Evolutionary conservation across 2,888 invertebrate species (phyloP), one percentile per base, ranked within the genome.

Genomic region (Chrysolina haemoptera): DNA sequence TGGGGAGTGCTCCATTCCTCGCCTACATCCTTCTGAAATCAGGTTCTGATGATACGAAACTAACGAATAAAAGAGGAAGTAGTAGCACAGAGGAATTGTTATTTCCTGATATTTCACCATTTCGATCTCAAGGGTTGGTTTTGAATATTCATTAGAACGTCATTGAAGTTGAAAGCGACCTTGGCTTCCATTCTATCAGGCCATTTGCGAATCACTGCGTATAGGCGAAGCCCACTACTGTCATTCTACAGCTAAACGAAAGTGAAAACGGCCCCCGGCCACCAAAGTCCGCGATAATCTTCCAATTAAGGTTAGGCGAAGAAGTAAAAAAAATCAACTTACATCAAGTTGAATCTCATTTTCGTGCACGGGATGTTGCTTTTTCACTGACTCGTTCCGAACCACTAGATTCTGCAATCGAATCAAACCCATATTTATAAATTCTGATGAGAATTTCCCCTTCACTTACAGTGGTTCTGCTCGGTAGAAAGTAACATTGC

Each of bases 381-480:
- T 80, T 77, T 82, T 78, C 84, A 85, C 83, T 83, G 85, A 84
- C 81, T 83, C 80, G 81, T 81, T 81, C 81, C 82, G 80, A 84
- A 83, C 84, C 84, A 86, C 86, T 86, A 84, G 84, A 82, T 83
- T 84, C 83, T 79, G 82, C 84, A 80, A 83, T 82, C 82, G 80
- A 82, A 78, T 80, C 81, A 82, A 82, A 86, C 86, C 83, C 84
- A 86, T 86, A 86, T 87, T 86, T 87, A 87, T 87, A 86, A 87
- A 87, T 86, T 87, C 85, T 84, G 82, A 82, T 80, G 83, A 83
- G 80, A 83, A 84, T 84, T 86, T 86, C 86, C 87, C 87, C 86
- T 87, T 87, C 87, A 87, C 87, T 87, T 86, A 82, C 85, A 86
- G 84, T 84, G 80, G 85, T 75, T 82, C 87, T 85, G 76, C 76